Percentiles rank a stretch among this genome's conserved stretches.
Evolutionary conservation across 2,888 invertebrate genomes (phyloP).

Genomic region (Hoplodrina ambigua): DNA sequence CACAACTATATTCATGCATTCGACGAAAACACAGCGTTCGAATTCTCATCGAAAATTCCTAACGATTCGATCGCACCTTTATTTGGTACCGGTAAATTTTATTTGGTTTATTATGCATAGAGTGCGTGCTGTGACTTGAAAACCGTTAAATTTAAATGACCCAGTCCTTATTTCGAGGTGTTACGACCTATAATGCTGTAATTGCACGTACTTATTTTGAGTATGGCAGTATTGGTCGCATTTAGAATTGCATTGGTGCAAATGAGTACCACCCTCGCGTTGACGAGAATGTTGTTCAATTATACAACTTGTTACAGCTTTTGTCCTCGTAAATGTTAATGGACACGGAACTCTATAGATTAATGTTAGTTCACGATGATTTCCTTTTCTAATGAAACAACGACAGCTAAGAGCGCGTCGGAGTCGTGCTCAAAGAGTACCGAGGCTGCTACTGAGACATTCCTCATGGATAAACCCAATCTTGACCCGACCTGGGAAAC

Average conservation of each 20-base stretch:
- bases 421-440: too few species aligned
- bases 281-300: slow-evolving; percentile 43
- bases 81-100: slow-evolving; percentile 39
- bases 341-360: slow-evolving; percentile 34
- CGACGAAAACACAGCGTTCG: slow-evolving; percentile 15
- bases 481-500: too few species aligned
- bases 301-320: slow-evolving; percentile 30
- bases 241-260: slow-evolving; percentile 42
- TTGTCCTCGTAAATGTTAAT: slow-evolving; percentile 36
- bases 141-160: slow-evolving; percentile 60
- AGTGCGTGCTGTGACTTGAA: slow-evolving; percentile 56
- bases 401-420: too few species aligned
- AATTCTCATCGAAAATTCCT: slow-evolving; percentile 30
- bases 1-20: slow-evolving; percentile 47
- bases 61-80: slow-evolving; percentile 38
- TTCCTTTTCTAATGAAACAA: too few species aligned
- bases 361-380: slow-evolving; percentile 9
- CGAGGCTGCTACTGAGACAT: too few species aligned
- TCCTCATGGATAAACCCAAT: too few species aligned
- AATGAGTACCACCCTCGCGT: slow-evolving; percentile 54
- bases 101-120: slow-evolving; percentile 63
- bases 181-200: slow-evolving; percentile 41
- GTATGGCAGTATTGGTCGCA: slow-evolving; percentile 31
- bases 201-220: slow-evolving; percentile 47
- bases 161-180: slow-evolving; percentile 51